Evolutionary conservation across 2,888 invertebrate species (phyloP).

Genomic region (Phytoseiulus persimilis): DNA sequence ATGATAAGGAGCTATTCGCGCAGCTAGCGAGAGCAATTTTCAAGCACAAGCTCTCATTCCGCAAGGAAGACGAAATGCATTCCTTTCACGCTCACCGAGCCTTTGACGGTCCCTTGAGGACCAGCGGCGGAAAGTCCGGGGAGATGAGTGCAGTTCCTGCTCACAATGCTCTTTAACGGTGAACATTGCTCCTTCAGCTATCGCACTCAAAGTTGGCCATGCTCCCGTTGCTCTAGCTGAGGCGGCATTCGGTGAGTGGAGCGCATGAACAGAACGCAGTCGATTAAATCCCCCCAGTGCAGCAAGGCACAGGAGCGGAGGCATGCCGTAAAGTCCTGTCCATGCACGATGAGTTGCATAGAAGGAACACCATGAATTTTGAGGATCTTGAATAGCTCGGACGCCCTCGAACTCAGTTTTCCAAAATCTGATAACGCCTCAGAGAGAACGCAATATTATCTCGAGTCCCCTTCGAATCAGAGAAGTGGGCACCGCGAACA

Average conservation of each 20-base stretch:
- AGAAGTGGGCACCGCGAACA: not conserved
- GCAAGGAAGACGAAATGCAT: too few relatives aligned
- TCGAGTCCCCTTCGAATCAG: too few relatives aligned
- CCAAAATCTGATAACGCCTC: too few relatives aligned
- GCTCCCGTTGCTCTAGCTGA: not conserved
- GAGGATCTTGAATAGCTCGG: too few relatives aligned
- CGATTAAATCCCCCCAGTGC: not conserved
- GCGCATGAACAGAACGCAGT: not conserved
- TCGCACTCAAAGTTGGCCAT: constrained; percentile 21
- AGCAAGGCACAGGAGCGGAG: not conserved
- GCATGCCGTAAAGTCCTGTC: not conserved
- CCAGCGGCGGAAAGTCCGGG: too few relatives aligned
- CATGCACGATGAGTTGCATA: not conserved
- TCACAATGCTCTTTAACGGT: not conserved
- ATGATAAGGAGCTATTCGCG: not conserved
- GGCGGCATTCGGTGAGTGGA: constrained; percentile 35
- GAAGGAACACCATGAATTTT: too few relatives aligned
- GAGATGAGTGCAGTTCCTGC: too few relatives aligned
- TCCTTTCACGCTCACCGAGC: too few relatives aligned
- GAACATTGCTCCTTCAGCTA: not conserved
- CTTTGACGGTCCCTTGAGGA: too few relatives aligned
- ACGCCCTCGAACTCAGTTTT: too few relatives aligned
- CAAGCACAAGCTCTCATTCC: too few relatives aligned
- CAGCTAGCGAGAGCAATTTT: not conserved
- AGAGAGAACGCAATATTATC: too few relatives aligned